Base-by-base conservation (phyloP, 1,140 invertebrate genomes). In the Lasioglossum albipes region DNA sequence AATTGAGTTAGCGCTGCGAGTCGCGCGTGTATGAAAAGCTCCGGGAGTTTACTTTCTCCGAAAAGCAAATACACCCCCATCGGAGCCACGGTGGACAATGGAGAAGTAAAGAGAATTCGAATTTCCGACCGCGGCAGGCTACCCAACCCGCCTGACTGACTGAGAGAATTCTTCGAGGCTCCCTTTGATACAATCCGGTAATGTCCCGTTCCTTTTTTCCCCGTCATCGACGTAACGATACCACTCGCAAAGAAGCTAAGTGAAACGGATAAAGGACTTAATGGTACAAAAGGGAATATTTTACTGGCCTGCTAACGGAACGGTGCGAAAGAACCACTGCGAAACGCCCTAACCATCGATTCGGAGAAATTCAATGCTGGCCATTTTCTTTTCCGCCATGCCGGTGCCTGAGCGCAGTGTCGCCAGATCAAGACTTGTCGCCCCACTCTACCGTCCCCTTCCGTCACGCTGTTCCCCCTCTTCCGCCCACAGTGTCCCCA, bases 1-100 rank as follows among this genome's bases (percentile, higher is more conserved):
- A 85, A 85, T 85, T 82, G 75, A 66, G 78, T 84, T 85, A 78
- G 73, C 61, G 64, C 72, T 66, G 54, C 61, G 73, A 84, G 57
- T 79, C 75, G 62, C 41, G 61, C 57, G 64, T 57, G 57, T 76
- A 84, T 82, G 79, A 83, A 84, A 85, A 85, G 80, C 75, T 72
- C 73, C 45, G 45, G 74, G 27, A 65, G 82, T 81, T 84, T 79
- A 71, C 71, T 64, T 67, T 69, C 68, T 31, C 69, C 59, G 73
- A 54, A 85, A 70, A 84, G 71, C 64, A 82, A 86, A 86, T 69
- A 86, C 82, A 22, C 31, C 41, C 16, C n/a, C 52, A 71, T 72
- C 31, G 13, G 59, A 16, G n/a, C 16, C 16, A 42, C 67, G 62
- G 59, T 61, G 79, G 42, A 84, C 72, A 86, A 82, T 84, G 61